Conservation (phyloP, 2,888 invertebrate species). For the Unio delphinus region DNA sequence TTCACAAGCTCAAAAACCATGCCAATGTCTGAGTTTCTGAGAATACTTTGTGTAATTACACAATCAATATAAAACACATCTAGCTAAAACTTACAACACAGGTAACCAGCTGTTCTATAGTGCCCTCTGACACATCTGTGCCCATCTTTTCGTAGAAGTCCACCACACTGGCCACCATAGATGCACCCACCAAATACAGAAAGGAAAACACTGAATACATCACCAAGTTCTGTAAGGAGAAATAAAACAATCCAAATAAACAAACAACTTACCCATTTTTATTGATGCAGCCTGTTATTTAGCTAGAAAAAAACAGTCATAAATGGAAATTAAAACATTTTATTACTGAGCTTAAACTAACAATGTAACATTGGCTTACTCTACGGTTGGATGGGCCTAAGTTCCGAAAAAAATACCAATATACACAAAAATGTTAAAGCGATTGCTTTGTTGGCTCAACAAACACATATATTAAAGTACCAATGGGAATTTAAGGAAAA, state of each 20-base stretch:
- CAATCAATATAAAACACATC: neutral
- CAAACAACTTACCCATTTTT: neutral
- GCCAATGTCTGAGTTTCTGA: too few relatives aligned
- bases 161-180: conserved; percentile 60
- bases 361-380: too few relatives aligned
- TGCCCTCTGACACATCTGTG: conserved; percentile 40
- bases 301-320: neutral
- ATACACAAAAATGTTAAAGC: too few relatives aligned
- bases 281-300: neutral
- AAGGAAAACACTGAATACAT: conserved; percentile 56
- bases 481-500: too few relatives aligned
- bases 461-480: too few relatives aligned
- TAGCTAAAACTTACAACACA: conserved; percentile 44
- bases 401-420: too few relatives aligned
- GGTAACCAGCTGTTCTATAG: conserved; percentile 48
- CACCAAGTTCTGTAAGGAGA: conserved; percentile 45
- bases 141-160: conserved; percentile 56
- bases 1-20: too few relatives aligned
- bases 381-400: too few relatives aligned
- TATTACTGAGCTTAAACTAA: neutral
- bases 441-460: too few relatives aligned
- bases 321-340: neutral
- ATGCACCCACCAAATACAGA: conserved; percentile 55
- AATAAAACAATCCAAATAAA: neutral
- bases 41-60: neutral